Evolutionary conservation across 2,888 invertebrate species (phyloP), one percentile per base, ranked within the genome.

Genomic region (Cantharis rustica): DNA sequence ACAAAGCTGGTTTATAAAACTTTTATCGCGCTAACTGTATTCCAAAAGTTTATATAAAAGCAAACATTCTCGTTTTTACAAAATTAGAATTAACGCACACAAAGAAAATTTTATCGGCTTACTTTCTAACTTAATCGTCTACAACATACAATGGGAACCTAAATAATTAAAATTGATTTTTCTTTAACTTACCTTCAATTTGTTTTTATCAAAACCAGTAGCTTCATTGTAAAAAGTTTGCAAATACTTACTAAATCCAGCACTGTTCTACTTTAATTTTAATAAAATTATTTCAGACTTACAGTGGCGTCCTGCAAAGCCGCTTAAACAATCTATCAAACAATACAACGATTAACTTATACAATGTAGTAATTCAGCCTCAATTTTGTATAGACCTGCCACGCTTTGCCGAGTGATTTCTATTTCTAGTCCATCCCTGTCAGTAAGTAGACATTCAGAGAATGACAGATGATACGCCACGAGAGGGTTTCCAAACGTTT

Each of bases 1-100:
- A 72, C 66, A 72, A 72, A 66, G 20, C 66, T 17, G 64, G 31
- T 16, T 64, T 66, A 71, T 72, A 63, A 66, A 66, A 47, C 31
- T 72, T 72, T 72, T 72, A 72, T 72, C 47, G 72, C 16, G 72
- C 31, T 31, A 71, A 72, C 72, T 16, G 64, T 64, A 27, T 64
- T 26, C 64, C 17, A 16, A 71, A 66, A 66, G n/a, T 66, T 16
- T 63, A 16, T 20, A 66, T 16, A n/a, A 16, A 66, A 66, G 23
- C 64, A 66, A 66, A 17, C 23, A 17, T 66, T 66, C 64, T 66
- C 23, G 13, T 66, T 20, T 66, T 63, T 63, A 66, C 64, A 15
- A 66, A 66, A 66, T 66, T 66, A 16, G 23, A 66, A 20, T 66
- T 66, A 66, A 66, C 23, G 23, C 64, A 20, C 64, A n/a, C n/a